These are phyloP conservation scores for Lasioglossum zephyrum DNA, from an alignment of 2,888 invertebrate species.

Conservation along the genomic window DNA sequence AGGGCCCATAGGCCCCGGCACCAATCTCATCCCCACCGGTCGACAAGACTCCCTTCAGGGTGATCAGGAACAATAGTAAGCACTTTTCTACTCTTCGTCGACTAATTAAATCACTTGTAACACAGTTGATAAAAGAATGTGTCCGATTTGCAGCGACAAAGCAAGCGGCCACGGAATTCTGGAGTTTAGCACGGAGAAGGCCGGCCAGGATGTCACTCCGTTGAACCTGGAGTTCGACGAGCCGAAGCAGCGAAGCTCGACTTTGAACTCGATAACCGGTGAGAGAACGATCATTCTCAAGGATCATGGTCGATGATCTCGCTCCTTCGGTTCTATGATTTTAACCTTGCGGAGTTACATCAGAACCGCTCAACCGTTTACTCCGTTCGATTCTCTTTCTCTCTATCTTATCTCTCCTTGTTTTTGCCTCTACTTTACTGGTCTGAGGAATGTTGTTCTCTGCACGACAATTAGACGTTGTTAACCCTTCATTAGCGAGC, in stretches of 20 bases:
- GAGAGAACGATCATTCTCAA: conserved; percentile 66
- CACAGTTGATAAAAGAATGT: background rate
- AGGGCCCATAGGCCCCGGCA: conserved; percentile 75
- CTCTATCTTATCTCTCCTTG: conserved; percentile 20
- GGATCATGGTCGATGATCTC: background rate
- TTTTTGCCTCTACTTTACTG: conserved; percentile 68
- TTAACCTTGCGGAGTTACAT: conserved; percentile 17
- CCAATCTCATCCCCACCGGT: conserved; percentile 79
- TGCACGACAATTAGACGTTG: conserved; percentile 72
- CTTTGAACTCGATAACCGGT: conserved; percentile 92
- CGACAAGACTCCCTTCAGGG: conserved; percentile 81
- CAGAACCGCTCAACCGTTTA: conserved; percentile 12
- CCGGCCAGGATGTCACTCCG: conserved; percentile 94
- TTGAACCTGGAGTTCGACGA: conserved; percentile 92
- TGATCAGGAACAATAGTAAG: conserved; percentile 82
- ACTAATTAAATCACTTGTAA: background rate
- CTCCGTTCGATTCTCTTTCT: conserved; percentile 27
- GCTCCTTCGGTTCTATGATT: conserved; percentile 12
- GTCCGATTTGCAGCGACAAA: conserved; percentile 79
- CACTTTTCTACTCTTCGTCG: background rate
- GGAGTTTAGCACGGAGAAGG: conserved; percentile 94
- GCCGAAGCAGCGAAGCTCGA: conserved; percentile 89
- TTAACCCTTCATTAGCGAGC: background rate
- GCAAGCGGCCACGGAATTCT: conserved; percentile 89
- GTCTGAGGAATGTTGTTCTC: conserved; percentile 78